Evolutionary conservation across 2,888 invertebrate genomes (phyloP).

Genomic region (Lampropteryx suffumata): DNA sequence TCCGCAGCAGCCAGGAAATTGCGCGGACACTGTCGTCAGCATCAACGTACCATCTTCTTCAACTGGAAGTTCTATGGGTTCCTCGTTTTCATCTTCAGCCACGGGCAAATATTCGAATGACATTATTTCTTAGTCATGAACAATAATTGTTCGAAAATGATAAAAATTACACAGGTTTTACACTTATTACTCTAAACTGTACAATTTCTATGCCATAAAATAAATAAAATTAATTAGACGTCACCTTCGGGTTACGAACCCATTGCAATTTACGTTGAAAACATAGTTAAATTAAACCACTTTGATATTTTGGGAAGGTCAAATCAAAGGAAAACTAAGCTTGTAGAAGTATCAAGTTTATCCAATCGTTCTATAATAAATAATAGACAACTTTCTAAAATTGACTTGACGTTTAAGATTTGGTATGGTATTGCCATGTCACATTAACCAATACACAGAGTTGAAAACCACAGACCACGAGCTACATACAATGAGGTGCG

Average conservation of each 20-base stretch:
- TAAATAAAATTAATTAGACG: constrained; percentile 79
- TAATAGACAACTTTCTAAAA: constrained; percentile 75
- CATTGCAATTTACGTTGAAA: constrained; percentile 80
- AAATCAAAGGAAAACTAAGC: constrained; percentile 40
- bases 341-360: constrained; percentile 56
- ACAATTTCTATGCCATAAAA: constrained; percentile 75
- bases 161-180: constrained; percentile 73
- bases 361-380: constrained; percentile 43
- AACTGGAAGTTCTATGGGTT: constrained; percentile 97
- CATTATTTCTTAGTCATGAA: constrained; percentile 81
- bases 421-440: too few relatives aligned
- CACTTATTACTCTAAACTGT: constrained; percentile 77
- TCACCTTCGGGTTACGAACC: constrained; percentile 81
- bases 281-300: constrained; percentile 59
- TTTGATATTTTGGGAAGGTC: constrained; percentile 54
- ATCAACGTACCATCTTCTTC: constrained; percentile 97
- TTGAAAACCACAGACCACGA: too few relatives aligned
- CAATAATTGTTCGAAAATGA: constrained; percentile 64
- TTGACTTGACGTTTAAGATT: constrained; percentile 48
- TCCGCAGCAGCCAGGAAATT: constrained; percentile 98
- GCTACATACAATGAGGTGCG: too few relatives aligned
- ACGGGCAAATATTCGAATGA: constrained; percentile 91
- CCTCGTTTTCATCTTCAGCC: constrained; percentile 98
- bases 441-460: too few relatives aligned
- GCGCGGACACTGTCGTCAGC: constrained; percentile 96